Percentiles rank a stretch among this genome's conserved stretches.
Evolutionary conservation across 2,888 invertebrate genomes (phyloP).

Genomic region (Autographa pulchrina): DNA sequence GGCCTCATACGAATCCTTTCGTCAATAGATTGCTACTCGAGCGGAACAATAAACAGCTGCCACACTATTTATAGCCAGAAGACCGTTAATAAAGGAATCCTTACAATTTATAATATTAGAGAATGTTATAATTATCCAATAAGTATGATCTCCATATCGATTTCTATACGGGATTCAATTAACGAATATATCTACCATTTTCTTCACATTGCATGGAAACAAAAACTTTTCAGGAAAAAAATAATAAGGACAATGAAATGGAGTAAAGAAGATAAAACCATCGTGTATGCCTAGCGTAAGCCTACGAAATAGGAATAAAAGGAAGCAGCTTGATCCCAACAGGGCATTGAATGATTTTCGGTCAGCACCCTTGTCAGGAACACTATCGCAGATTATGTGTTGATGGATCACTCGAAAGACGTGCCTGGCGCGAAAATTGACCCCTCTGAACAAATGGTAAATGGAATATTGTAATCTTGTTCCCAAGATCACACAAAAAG

Average conservation of each 20-base stretch:
- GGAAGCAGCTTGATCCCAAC: background rate
- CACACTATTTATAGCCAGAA: slow-evolving; percentile 35
- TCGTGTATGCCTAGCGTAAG: background rate
- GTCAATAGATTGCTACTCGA: slow-evolving; percentile 54
- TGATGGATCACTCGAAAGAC: background rate
- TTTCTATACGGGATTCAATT: background rate
- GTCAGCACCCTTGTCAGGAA: background rate
- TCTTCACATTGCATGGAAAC: background rate
- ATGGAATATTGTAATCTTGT: slow-evolving; percentile 41
- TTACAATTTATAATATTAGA: slow-evolving; percentile 5
- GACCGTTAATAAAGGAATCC: slow-evolving; percentile 19
- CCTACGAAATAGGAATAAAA: background rate
- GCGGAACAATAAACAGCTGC: slow-evolving; percentile 45
- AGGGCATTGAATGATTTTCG: slow-evolving; percentile 2
- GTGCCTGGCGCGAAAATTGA: slow-evolving; percentile 21
- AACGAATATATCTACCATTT: too few relatives aligned
- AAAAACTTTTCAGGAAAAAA: background rate
- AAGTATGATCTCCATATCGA: too few relatives aligned
- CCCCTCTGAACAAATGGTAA: background rate
- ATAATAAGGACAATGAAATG: background rate
- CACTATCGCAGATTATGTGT: slow-evolving; percentile 1
- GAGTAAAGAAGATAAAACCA: background rate
- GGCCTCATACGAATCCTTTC: slow-evolving; percentile 41
- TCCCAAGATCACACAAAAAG: slow-evolving; percentile 48
- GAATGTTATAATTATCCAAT: too few relatives aligned